Conservation (phyloP, 2,113 vertebrate species). For the Megaleporinus macrocephalus region DNA sequence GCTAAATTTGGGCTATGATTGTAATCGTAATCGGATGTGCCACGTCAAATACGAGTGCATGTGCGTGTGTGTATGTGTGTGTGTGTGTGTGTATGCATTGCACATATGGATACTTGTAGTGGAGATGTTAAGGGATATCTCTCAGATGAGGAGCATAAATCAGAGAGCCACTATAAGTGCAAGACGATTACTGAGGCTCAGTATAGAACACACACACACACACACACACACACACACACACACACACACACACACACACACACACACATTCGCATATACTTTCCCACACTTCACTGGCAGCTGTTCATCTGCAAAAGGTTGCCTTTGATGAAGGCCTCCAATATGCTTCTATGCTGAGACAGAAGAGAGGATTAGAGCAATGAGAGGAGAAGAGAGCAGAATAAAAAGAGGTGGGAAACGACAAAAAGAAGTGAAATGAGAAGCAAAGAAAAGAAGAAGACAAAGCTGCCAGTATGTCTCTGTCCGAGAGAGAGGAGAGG, state of each 20-base stretch:
- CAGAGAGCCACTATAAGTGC: slow-evolving; percentile 36
- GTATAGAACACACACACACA: slow-evolving; percentile 5
- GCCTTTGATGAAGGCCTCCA: slow-evolving; percentile 40
- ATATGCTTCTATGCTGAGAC: slow-evolving; percentile 26
- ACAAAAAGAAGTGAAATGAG: neutral
- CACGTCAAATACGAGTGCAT: neutral
- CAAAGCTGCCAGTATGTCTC: too few relatives aligned
- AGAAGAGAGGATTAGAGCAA: neutral
- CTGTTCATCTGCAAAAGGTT: slow-evolving; percentile 36
- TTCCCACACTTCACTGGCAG: slow-evolving; percentile 13
- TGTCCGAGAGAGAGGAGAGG: neutral
- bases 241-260: neutral
- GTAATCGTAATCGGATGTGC: neutral
- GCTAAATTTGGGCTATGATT: slow-evolving; percentile 22
- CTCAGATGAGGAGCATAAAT: slow-evolving; percentile 49
- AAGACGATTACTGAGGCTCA: slow-evolving; percentile 30
- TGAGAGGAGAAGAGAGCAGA: neutral
- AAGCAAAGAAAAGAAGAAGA: neutral
- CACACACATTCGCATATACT: neutral
- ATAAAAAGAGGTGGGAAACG: neutral
- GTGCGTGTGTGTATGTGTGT: slow-evolving; percentile 34
- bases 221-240: slow-evolving; percentile 18
- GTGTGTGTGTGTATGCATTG: slow-evolving; percentile 16
- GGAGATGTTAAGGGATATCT: slow-evolving; percentile 32
- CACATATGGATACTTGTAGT: slow-evolving; percentile 18